Conservation (phyloP, 2,888 invertebrate species). For the Torymus auratus region DNA sequence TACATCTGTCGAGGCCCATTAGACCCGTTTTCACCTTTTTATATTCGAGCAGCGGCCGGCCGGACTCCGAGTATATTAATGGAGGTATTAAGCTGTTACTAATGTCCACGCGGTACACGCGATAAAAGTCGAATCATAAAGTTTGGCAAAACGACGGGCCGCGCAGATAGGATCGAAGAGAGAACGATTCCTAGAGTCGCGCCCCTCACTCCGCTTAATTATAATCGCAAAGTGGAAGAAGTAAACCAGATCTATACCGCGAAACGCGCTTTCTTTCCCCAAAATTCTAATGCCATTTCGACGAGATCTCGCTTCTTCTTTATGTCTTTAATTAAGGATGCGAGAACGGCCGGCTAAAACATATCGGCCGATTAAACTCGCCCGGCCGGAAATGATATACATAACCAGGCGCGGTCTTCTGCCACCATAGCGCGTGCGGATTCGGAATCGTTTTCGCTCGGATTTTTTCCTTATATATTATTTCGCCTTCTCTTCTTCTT, state of each 20-base stretch:
- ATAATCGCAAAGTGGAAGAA: slow-evolving; percentile 51
- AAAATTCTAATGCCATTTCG: slow-evolving; percentile 33
- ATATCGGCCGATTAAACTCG: slow-evolving; percentile 32
- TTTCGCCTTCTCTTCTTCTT: not conserved
- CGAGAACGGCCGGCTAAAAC: not conserved
- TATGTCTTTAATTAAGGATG: slow-evolving; percentile 43
- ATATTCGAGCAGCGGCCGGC: not conserved
- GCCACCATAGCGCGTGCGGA: no score
- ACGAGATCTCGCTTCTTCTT: slow-evolving; percentile 1
- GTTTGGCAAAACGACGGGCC: no score
- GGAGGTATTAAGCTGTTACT: not conserved
- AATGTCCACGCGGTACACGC: not conserved
- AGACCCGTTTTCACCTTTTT: no score
- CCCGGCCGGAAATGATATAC: slow-evolving; percentile 32
- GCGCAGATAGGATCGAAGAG: not conserved
- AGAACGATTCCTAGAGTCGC: slow-evolving; percentile 10
- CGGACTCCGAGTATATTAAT: not conserved
- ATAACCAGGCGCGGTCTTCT: not conserved
- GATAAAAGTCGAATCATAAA: no score
- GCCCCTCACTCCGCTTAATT: slow-evolving; percentile 28
- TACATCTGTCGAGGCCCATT: no score
- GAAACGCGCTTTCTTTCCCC: slow-evolving; percentile 38
- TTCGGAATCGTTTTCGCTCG: slow-evolving; percentile 17
- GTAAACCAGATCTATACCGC: not conserved
- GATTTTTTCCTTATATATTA: not conserved